Evolutionary conservation across 2,797 vertebrate species (phyloP).

Genomic region (Thripadectes ignobilis): DNA sequence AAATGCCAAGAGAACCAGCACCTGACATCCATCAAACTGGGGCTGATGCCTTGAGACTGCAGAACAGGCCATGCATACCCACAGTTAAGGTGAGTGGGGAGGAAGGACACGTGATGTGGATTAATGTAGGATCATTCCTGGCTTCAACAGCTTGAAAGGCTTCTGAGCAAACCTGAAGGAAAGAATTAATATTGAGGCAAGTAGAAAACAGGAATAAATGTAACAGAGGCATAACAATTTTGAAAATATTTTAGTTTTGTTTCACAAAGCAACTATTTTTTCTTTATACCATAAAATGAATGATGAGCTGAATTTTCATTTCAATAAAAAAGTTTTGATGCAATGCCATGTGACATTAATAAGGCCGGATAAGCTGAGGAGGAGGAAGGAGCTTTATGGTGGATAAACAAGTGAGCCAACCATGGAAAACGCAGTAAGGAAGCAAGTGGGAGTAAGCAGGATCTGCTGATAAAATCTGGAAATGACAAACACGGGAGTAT

Average conservation of each 20-base stretch:
- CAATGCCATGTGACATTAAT: not conserved
- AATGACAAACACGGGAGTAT: not conserved
- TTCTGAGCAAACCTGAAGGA: not conserved
- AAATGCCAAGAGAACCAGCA: not conserved
- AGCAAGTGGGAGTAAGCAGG: slow-evolving; percentile 19
- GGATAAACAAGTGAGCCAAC: slow-evolving; percentile 24
- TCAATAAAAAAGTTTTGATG: not conserved
- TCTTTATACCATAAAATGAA: not conserved
- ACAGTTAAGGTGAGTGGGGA: not conserved
- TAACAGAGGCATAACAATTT: not conserved
- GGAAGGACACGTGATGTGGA: not conserved
- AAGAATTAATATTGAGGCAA: not conserved
- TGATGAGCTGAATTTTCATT: not conserved
- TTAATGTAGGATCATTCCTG: not conserved
- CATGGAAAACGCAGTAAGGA: not conserved
- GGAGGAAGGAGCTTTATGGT: not conserved
- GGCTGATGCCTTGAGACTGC: not conserved
- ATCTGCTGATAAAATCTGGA: slow-evolving; percentile 3
- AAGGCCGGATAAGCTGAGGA: not conserved
- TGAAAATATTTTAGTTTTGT: not conserved
- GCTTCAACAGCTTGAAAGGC: not conserved
- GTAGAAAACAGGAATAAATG: not conserved
- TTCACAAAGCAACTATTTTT: not conserved
- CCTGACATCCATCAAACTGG: not conserved
- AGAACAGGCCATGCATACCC: not conserved